Base-by-base conservation (phyloP, 2,888 invertebrate species). In the Encarsia formosa region DNA sequence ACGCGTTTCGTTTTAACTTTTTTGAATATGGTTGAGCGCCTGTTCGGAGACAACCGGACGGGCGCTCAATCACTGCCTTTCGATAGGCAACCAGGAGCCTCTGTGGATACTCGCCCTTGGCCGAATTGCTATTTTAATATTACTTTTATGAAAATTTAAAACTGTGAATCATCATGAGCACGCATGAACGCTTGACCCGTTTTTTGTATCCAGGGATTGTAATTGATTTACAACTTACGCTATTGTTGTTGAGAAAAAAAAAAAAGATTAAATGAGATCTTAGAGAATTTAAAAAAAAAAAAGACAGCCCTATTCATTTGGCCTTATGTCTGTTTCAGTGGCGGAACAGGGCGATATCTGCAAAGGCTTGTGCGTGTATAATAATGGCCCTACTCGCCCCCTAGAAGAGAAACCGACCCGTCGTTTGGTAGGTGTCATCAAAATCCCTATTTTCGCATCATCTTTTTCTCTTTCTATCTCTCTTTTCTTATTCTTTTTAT, bases 321-420 rank as follows among this genome's bases (percentile, higher is more conserved):
- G 85, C 62, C 79, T 86, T 67, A 67, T 73, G 72, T 73, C 71
- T 73, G 73, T 73, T 73, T 73, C 75, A 85, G 86, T 63, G 80
- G 82, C 85, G 83, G 83, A 85, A 83, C 83, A 84, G 82, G 82
- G 82, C 84, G 88, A 88, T 82, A 85, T 84, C 87, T 88, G 84
- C 88, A 89, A 88, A 85, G 84, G 81, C 83, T 84, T 81, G 84
- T 81, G 81, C 77, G 78, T 78, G 82, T 86, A 81, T 86, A 86
- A 81, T 86, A 86, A 82, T 81, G 83, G 83, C 79, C 76, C 77
- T 76, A 79, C 78, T 76, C 79, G 79, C 77, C 76, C 75, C 74
- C 70, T 76, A 73, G 81, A 81, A 78, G 83, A 83, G 77, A 83
- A 81, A 77, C 74, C 79, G 74, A 52, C 76, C 77, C 80, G 83